Evolutionary conservation across 1,140 invertebrate genomes (phyloP).

Genomic region (Leptopilina boulardi): DNA sequence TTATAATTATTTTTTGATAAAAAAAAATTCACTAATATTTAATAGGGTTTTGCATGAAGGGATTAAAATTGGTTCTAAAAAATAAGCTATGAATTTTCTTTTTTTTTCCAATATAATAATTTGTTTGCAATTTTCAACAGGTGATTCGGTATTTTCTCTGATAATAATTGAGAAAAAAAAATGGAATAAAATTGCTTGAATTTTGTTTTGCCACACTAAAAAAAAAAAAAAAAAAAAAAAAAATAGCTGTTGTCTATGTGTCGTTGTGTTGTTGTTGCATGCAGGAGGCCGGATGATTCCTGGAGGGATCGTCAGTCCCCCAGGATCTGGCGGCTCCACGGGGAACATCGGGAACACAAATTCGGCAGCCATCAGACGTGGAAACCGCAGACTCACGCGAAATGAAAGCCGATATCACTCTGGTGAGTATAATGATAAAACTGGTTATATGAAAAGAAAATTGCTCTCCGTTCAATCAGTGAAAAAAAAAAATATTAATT

Average conservation of each 20-base stretch:
- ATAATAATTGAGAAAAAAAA: constrained; percentile 34
- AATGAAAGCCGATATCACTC: constrained; percentile 98
- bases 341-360: constrained; percentile 76
- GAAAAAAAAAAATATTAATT: too few relatives aligned
- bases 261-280: constrained; percentile 74
- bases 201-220: constrained; percentile 41
- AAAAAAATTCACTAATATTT: too few relatives aligned
- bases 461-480: neutral
- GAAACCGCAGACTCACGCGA: constrained; percentile 91
- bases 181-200: constrained; percentile 38
- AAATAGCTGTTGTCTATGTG: constrained; percentile 65
- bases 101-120: too few relatives aligned
- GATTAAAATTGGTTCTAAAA: too few relatives aligned
- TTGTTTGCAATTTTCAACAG: too few relatives aligned
- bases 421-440: constrained; percentile 81
- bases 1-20: too few relatives aligned
- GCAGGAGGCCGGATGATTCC: constrained; percentile 73
- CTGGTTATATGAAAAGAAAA: constrained; percentile 1
- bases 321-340: constrained; percentile 72
- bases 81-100: too few relatives aligned
- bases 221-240: too few relatives aligned
- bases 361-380: constrained; percentile 81
- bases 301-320: constrained; percentile 71
- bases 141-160: neutral
- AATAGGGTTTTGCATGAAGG: too few relatives aligned